Percentiles rank a stretch among this genome's conserved stretches.
Evolutionary conservation across 2,888 invertebrate genomes (phyloP).

Genomic region (Archaeoteleia sp.): DNA sequence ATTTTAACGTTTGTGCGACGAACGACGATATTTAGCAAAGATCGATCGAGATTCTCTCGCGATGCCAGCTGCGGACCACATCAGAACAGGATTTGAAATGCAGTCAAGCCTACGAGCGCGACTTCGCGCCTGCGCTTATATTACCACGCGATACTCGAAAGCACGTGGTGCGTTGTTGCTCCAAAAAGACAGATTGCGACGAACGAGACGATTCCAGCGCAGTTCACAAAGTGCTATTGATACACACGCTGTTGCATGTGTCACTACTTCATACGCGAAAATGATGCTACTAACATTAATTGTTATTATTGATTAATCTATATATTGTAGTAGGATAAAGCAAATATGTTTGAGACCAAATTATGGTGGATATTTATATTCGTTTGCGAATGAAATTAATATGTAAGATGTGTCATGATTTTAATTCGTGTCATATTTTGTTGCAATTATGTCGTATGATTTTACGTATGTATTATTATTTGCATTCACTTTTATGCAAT

Average conservation of each 20-base stretch:
- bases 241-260: slow-evolving; percentile 40
- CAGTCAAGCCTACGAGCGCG: slow-evolving; percentile 39
- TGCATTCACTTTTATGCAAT: too few relatives aligned
- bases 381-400: too few relatives aligned
- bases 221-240: slow-evolving; percentile 46
- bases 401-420: too few relatives aligned
- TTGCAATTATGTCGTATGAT: too few relatives aligned
- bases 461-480: too few relatives aligned
- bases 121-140: slow-evolving; percentile 48
- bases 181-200: slow-evolving; percentile 40
- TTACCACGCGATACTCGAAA: slow-evolving; percentile 45
- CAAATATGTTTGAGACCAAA: too few relatives aligned
- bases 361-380: too few relatives aligned
- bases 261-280: slow-evolving; percentile 44
- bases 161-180: slow-evolving; percentile 51
- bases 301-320: too few relatives aligned
- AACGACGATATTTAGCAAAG: slow-evolving; percentile 8
- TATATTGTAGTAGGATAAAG: too few relatives aligned
- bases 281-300: slow-evolving; percentile 15
- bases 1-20: background rate
- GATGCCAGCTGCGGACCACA: slow-evolving; percentile 36
- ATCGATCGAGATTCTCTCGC: slow-evolving; percentile 39
- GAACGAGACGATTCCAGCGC: slow-evolving; percentile 35
- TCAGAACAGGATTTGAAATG: slow-evolving; percentile 48
- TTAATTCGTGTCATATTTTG: too few relatives aligned